Evolutionary conservation across 2,888 invertebrate genomes (phyloP).

Genomic region (Tiliacea aurago): DNA sequence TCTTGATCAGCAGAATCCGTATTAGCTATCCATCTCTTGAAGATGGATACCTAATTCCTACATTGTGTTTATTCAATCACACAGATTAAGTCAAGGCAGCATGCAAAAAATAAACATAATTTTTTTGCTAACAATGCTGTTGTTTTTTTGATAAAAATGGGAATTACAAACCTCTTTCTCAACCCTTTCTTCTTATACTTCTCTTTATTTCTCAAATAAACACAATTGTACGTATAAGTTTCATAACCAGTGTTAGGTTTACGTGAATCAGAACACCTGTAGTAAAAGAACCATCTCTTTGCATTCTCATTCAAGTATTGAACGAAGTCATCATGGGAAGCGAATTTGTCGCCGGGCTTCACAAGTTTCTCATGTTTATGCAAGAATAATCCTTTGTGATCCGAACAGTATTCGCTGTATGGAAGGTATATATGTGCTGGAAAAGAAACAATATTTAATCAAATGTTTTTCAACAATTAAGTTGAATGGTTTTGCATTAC

Average conservation of each 20-base stretch:
- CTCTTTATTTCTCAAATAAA: conserved; percentile 73
- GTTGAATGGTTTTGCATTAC: too few species aligned
- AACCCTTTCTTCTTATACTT: conserved; percentile 71
- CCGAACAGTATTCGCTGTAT: conserved; percentile 64
- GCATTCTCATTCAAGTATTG: conserved; percentile 76
- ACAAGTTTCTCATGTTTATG: conserved; percentile 71
- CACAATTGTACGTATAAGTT: conserved; percentile 72
- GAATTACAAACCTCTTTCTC: conserved; percentile 69
- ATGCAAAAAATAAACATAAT: too few species aligned
- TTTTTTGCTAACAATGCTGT: too few species aligned
- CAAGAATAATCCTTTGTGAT: conserved; percentile 67
- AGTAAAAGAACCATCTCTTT: conserved; percentile 74
- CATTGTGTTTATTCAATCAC: neutral
- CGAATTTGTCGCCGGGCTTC: conserved; percentile 73
- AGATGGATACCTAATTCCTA: neutral
- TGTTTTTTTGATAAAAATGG: neutral
- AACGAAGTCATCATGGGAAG: conserved; percentile 71
- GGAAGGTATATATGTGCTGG: conserved; percentile 46
- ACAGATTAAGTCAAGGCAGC: neutral
- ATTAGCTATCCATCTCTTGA: too few species aligned
- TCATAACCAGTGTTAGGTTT: conserved; percentile 67
- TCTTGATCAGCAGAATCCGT: too few species aligned
- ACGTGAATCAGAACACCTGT: conserved; percentile 74
- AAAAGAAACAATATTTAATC: conserved; percentile 1
- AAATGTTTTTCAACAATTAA: neutral